Evolutionary conservation across 2,113 vertebrate genomes (phyloP).

Genomic region (Gorsachius goisagi): DNA sequence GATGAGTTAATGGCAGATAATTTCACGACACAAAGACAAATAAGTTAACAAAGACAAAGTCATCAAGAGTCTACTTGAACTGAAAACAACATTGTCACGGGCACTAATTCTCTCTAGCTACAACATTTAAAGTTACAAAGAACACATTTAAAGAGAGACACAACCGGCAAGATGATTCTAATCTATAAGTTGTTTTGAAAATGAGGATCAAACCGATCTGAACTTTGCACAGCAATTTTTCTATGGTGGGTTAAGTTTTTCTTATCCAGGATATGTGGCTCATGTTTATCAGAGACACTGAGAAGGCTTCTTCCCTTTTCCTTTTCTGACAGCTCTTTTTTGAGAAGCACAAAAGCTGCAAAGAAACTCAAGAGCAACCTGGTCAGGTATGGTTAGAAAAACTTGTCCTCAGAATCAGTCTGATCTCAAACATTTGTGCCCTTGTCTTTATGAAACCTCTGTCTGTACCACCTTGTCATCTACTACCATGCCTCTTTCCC

Average conservation of each 20-base stretch:
- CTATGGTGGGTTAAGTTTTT: background rate
- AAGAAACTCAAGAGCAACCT: background rate
- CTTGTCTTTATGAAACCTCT: background rate
- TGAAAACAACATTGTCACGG: background rate
- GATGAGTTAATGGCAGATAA: slow-evolving; percentile 10
- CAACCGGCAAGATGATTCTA: background rate
- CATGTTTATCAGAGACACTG: background rate
- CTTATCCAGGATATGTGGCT: background rate
- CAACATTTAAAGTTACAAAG: background rate
- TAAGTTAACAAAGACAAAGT: background rate
- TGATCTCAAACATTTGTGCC: background rate
- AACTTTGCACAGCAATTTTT: background rate
- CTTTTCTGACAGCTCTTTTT: background rate
- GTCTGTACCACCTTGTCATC: background rate
- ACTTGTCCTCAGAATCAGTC: background rate
- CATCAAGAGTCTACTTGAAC: background rate
- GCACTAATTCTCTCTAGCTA: background rate
- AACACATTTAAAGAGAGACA: background rate
- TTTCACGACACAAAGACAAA: slow-evolving; percentile 24
- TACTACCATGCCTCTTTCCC: background rate
- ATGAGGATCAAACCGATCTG: background rate
- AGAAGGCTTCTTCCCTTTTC: background rate
- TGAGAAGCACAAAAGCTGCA: background rate
- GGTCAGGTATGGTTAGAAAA: background rate
- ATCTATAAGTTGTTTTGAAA: background rate